These are phyloP conservation scores for Harmothoe impar DNA, from an alignment of 2,888 invertebrate species.

Conservation along the genomic window DNA sequence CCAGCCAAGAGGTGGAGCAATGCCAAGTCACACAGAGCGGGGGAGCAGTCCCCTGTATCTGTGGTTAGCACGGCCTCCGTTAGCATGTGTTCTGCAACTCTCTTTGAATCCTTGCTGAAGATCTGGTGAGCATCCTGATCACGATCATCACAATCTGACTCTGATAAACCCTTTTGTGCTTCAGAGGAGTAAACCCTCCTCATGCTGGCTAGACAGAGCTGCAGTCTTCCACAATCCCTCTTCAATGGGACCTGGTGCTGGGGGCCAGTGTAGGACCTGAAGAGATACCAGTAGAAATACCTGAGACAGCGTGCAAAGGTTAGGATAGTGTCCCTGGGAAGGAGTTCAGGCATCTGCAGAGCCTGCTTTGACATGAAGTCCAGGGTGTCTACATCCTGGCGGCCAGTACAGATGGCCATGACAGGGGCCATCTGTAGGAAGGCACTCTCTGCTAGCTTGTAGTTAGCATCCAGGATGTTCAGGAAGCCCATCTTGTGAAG, in stretches of 20 bases:
- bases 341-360: neutral
- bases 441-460: conserved; percentile 29
- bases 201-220: neutral
- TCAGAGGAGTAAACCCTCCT: neutral
- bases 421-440: neutral
- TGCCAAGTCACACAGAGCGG: neutral
- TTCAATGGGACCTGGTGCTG: neutral
- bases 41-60: neutral
- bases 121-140: neutral
- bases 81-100: neutral
- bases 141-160: neutral
- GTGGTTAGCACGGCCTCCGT: neutral
- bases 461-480: neutral
- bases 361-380: neutral
- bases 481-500: neutral
- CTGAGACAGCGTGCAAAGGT: neutral
- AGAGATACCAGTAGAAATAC: neutral
- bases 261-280: neutral
- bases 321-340: neutral
- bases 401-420: neutral
- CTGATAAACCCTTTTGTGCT: neutral
- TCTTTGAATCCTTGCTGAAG: neutral
- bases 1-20: neutral
- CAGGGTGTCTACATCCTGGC: neutral
- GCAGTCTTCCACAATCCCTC: neutral